Conservation (phyloP, 2,888 invertebrate species). For the Drosophila dives region DNA sequence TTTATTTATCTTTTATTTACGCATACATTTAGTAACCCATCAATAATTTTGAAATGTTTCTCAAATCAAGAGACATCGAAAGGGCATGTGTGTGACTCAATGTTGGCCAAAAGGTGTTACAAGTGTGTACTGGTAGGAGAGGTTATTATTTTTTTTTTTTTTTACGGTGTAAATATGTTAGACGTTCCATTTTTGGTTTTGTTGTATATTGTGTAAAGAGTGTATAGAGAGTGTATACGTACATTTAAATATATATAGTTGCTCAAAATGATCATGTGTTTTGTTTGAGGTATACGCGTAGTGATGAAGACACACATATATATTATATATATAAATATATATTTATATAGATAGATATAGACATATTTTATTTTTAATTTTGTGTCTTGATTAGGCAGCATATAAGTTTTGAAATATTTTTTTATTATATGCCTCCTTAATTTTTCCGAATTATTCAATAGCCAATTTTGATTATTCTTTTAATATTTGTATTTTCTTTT, state of each 20-base stretch:
- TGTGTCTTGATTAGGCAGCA: constrained; percentile 43
- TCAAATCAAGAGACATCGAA: constrained; percentile 55
- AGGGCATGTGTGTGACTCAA: constrained; percentile 36
- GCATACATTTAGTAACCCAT: constrained; percentile 70
- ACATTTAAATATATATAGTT: constrained; percentile 64
- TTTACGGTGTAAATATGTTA: constrained; percentile 67
- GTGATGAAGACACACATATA: constrained; percentile 85
- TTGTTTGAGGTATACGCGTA: constrained; percentile 87
- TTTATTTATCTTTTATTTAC: constrained; percentile 60
- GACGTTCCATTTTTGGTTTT: constrained; percentile 38
- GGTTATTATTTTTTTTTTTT: constrained; percentile 25
- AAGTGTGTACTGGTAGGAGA: constrained; percentile 39
- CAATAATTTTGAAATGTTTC: constrained; percentile 56
- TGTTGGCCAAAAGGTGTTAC: constrained; percentile 45
- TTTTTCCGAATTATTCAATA: constrained; percentile 43
- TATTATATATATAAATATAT: constrained; percentile 78
- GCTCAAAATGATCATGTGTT: constrained; percentile 74
- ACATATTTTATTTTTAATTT: constrained; percentile 36
- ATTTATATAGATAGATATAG: constrained; percentile 69
- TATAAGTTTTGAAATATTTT: constrained; percentile 73
- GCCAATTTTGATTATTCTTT: constrained; percentile 59
- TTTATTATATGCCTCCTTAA: constrained; percentile 24
- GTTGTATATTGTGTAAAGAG: constrained; percentile 53
- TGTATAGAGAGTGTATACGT: constrained; percentile 72
- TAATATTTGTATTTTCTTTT: constrained; percentile 18